These are phyloP conservation scores for Argyresthia albistria DNA, from an alignment of 2,888 invertebrate genomes.

Conservation along the genomic window DNA sequence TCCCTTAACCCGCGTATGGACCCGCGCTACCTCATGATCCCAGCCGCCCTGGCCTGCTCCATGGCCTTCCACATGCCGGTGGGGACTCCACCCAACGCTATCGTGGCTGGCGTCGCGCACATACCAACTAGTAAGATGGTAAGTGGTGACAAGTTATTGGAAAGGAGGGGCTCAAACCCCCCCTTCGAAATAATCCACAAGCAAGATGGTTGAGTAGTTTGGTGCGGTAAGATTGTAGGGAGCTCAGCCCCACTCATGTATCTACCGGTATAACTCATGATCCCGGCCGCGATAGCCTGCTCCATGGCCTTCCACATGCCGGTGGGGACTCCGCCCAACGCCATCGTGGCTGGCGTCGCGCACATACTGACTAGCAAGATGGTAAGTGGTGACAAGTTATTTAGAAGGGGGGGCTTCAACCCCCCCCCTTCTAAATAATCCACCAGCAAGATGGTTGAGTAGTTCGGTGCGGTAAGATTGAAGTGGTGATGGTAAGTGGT, in stretches of 20 bases:
- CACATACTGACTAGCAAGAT: constrained; percentile 86
- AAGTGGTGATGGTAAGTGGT: no score
- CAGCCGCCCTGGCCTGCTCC: constrained; percentile 90
- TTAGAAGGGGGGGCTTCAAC: no score
- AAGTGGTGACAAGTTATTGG: constrained; percentile 21
- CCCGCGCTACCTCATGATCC: constrained; percentile 91
- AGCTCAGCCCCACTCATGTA: no score
- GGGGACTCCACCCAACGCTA: constrained; percentile 95
- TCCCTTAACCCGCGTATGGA: constrained; percentile 75
- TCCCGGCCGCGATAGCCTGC: constrained; percentile 90
- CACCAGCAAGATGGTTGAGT: no score
- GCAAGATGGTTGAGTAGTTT: no score
- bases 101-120: constrained; percentile 87
- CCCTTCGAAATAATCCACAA: no score
- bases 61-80: constrained; percentile 96
- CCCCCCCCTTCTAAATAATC: no score
- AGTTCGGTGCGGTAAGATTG: no score
- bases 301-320: constrained; percentile 96
- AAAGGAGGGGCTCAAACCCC: no score
- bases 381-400: constrained; percentile 60
- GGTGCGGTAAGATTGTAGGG: no score
- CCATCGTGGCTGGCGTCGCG: constrained; percentile 89
- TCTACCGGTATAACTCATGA: constrained; percentile 92
- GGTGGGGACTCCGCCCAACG: constrained; percentile 96
- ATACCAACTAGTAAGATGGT: constrained; percentile 87